These are phyloP conservation scores for Thamnophis sirtalis DNA, from an alignment of 2,113 vertebrate species.

Conservation along the genomic window DNA sequence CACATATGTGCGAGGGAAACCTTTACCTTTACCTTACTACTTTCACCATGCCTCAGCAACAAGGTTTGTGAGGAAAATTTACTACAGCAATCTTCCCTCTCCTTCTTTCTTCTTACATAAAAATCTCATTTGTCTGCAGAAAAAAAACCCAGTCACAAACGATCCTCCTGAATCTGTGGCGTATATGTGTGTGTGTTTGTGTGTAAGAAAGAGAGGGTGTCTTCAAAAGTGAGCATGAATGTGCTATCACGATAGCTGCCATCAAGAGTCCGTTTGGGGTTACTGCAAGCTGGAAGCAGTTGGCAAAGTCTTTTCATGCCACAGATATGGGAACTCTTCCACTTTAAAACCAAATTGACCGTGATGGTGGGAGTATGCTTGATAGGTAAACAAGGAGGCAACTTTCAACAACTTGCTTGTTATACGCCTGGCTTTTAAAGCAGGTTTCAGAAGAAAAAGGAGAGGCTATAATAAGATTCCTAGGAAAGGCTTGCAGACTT, in stretches of 20 bases:
- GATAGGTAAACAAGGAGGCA: background rate
- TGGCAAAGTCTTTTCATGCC: background rate
- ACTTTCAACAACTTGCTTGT: background rate
- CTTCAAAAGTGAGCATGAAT: background rate
- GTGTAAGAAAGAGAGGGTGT: background rate
- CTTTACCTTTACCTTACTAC: background rate
- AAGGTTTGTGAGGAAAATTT: background rate
- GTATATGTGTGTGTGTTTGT: background rate
- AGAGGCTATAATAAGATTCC: background rate
- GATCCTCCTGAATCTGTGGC: background rate
- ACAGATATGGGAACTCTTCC: background rate
- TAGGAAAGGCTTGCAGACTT: background rate
- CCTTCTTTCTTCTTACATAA: background rate
- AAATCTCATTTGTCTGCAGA: background rate
- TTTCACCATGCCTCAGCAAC: background rate
- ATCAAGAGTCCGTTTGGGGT: background rate
- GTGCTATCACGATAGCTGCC: background rate
- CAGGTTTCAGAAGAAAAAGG: background rate
- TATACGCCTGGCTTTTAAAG: background rate
- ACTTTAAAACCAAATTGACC: background rate
- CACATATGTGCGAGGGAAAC: too few relatives aligned
- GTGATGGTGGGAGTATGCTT: background rate
- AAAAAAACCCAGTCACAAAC: background rate
- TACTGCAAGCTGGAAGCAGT: background rate
- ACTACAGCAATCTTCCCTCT: background rate